Percentiles rank a stretch among this genome's conserved stretches.
phyloP scores from a whole-genome alignment of 2,888 invertebrate species.

The Polia nebulosa region DNA sequence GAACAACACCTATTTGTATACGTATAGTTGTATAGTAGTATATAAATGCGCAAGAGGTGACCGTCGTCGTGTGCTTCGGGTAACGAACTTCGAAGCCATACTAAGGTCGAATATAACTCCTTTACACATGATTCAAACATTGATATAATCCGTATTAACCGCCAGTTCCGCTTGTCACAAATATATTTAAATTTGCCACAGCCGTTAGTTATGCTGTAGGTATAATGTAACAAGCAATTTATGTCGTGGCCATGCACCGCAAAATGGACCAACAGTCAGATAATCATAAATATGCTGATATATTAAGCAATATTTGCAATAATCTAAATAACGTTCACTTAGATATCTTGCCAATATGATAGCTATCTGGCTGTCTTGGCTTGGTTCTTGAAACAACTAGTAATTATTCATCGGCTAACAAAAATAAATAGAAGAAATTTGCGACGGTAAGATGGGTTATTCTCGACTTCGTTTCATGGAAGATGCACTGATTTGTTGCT shows the following conservation, averaged over 20 bases:
- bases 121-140: constrained; percentile 28
- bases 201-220: not conserved
- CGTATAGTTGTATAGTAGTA: not conserved
- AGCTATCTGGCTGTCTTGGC: constrained; percentile 57
- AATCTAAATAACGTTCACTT: constrained; percentile 46
- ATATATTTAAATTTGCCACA: constrained; percentile 28
- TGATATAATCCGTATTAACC: constrained; percentile 9
- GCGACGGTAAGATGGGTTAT: constrained; percentile 50
- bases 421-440: constrained; percentile 62
- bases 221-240: constrained; percentile 28
- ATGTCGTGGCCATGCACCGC: constrained; percentile 1
- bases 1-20: constrained; percentile 41
- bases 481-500: constrained; percentile 52
- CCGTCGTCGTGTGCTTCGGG: constrained; percentile 61
- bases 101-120: constrained; percentile 40
- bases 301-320: constrained; percentile 41
- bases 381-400: constrained; percentile 44
- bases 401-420: constrained; percentile 61
- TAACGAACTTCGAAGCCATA: constrained; percentile 64
- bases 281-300: constrained; percentile 41
- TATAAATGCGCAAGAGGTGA: constrained; percentile 51
- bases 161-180: constrained; percentile 41
- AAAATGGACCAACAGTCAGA: constrained; percentile 39
- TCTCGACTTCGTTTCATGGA: constrained; percentile 49
- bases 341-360: constrained; percentile 51